These are phyloP conservation scores for Zeugodacus cucurbitae DNA, from an alignment of 1,140 invertebrate genomes.

Conservation along the genomic window DNA sequence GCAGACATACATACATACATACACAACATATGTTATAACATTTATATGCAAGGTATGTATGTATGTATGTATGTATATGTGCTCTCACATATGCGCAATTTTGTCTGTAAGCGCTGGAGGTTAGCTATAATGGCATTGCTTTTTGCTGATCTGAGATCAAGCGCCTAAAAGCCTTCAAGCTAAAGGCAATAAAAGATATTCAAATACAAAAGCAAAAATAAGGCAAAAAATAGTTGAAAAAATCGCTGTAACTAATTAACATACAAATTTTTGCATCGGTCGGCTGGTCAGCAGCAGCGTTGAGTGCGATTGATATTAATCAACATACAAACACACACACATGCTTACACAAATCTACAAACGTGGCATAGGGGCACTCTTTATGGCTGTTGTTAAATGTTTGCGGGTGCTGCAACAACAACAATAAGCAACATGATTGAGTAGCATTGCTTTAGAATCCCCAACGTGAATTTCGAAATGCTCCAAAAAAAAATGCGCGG, in stretches of 20 bases:
- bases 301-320: slow-evolving; percentile 16
- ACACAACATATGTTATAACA: neutral
- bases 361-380: neutral
- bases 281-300: slow-evolving; percentile 41
- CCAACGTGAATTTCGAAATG: neutral
- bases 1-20: neutral
- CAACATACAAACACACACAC: neutral
- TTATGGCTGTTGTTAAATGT: neutral
- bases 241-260: slow-evolving; percentile 40
- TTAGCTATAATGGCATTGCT: neutral
- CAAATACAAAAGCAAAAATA: neutral
- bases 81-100: neutral
- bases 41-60: neutral
- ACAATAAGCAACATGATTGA: neutral
- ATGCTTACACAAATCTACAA: neutral
- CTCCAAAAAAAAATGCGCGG: neutral
- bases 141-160: slow-evolving; percentile 13
- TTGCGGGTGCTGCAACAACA: neutral
- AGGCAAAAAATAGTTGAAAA: neutral
- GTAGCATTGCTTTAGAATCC: neutral
- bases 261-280: slow-evolving; percentile 45
- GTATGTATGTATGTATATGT: neutral
- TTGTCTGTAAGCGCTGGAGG: neutral
- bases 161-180: slow-evolving; percentile 35
- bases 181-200: neutral